Base-by-base conservation (phyloP, 2,797 vertebrate species). In the Emydoidea blandingii region DNA sequence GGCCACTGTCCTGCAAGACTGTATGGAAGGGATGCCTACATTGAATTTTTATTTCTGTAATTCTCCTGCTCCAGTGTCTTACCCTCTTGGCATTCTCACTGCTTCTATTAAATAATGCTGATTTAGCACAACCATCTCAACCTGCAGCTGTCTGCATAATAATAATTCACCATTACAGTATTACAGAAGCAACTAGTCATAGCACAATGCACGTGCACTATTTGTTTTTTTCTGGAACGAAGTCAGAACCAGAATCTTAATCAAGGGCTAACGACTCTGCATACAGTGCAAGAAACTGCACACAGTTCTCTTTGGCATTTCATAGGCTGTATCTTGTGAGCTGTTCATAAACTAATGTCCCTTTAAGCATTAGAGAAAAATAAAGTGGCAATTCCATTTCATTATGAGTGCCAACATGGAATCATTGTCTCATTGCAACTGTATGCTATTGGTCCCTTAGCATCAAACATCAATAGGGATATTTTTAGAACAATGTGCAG, bases 401-500 rank as follows among this genome's bases (percentile, higher is more conserved):
- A 85, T 41, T 91, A 65, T n/a, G 49, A 95, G 88, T 94, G 94
- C 81, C 83, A 88, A 85, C 79, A 85, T 1, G 0, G 84, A 95
- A 76, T 79, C 86, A 68, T 85, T 68, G 79, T 79, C 93, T 57
- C 86, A 81, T 41, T 91, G 90, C 78, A 90, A 93, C 25, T 92
- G 54, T 93, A 81, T 85, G 90, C 89, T 59, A 2, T 72, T 34
- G 81, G 81, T 91, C 62, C 83, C 87, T 96, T 89, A 91, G 56
- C 53, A 94, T 80, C 94, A 93, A 91, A 56, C 83, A 90, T 54
- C 18, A 79, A 83, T 54, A 74, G 74, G 86, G 83, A 31, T 83
- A 91, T 95, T 97, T 98, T 97, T 96, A 96, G 97, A 96, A 81
- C 90, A 87, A 85, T 7, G 4, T 47, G 72, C 34, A 7, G 88